Conservation (phyloP, 2,113 vertebrate genomes). For the Dipodomys stephensi region DNA sequence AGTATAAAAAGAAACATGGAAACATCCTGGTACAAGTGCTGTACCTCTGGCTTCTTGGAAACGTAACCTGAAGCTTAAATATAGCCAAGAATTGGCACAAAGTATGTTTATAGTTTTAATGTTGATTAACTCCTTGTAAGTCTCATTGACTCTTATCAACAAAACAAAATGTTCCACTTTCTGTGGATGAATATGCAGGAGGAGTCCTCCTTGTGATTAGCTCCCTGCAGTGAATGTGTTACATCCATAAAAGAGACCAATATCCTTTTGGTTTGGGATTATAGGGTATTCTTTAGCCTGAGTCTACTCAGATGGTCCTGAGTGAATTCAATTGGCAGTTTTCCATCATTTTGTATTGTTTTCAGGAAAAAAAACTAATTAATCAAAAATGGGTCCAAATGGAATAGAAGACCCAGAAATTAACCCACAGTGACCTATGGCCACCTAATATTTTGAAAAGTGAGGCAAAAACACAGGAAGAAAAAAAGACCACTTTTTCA, state of each 20-base stretch:
- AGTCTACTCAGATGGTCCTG: not conserved
- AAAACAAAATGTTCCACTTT: not conserved
- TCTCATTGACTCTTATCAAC: slow-evolving; percentile 29
- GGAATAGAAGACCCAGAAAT: no score
- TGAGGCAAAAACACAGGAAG: no score
- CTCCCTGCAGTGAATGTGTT: not conserved
- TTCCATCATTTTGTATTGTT: not conserved
- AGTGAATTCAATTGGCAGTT: not conserved
- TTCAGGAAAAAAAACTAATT: not conserved
- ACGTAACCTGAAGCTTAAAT: slow-evolving; percentile 72
- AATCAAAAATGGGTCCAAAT: slow-evolving; percentile 23
- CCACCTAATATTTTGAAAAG: no score
- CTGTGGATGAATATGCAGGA: not conserved
- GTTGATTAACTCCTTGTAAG: slow-evolving; percentile 61
- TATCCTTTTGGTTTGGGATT: slow-evolving; percentile 6
- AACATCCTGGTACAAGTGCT: slow-evolving; percentile 55
- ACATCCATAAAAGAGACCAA: not conserved
- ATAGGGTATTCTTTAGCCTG: not conserved
- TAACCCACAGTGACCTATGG: no score
- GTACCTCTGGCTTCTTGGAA: slow-evolving; percentile 56
- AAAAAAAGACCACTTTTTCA: no score
- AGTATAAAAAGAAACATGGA: slow-evolving; percentile 38
- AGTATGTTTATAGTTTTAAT: slow-evolving; percentile 57
- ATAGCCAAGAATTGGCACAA: slow-evolving; percentile 61
- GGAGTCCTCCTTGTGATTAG: not conserved